A percentile compares a stretch with the other conserved stretches of the same genome.
Evolutionary conservation across 2,113 vertebrate species (phyloP).

Genomic region (Chloropsis hardwickii): DNA sequence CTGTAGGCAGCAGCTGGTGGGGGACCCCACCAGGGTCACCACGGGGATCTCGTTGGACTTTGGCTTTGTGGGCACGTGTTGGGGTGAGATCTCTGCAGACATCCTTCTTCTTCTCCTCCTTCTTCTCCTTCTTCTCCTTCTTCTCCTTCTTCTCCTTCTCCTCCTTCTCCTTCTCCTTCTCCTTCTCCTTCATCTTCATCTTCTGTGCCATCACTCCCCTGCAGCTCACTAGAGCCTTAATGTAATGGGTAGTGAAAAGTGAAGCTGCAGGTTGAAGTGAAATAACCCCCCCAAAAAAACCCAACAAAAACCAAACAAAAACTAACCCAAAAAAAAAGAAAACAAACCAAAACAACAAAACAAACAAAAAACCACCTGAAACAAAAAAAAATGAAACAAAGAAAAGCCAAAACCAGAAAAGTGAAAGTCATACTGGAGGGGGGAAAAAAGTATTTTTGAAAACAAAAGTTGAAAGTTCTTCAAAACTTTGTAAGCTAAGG

Average conservation of each 20-base stretch:
- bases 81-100: not conserved
- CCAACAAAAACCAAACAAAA: not conserved
- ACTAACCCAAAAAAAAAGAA: not conserved
- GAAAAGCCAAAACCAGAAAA: not conserved
- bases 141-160: not conserved
- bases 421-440: not conserved
- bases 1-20: constrained; percentile 39
- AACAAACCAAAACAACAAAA: no score
- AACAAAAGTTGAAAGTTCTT: not conserved
- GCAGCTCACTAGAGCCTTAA: not conserved
- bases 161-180: not conserved
- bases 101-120: not conserved
- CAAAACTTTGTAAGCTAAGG: not conserved
- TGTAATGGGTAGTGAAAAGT: not conserved
- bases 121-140: not conserved
- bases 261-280: not conserved
- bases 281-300: not conserved
- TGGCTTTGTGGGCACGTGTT: rapidly evolving
- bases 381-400: not conserved
- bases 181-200: not conserved
- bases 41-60: not conserved
- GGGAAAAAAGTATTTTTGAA: not conserved
- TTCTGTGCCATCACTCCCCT: not conserved
- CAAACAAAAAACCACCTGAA: not conserved
- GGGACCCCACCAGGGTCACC: not conserved